These are phyloP conservation scores for Isoperla grammatica DNA, from an alignment of 2,888 invertebrate genomes.

Conservation along the genomic window DNA sequence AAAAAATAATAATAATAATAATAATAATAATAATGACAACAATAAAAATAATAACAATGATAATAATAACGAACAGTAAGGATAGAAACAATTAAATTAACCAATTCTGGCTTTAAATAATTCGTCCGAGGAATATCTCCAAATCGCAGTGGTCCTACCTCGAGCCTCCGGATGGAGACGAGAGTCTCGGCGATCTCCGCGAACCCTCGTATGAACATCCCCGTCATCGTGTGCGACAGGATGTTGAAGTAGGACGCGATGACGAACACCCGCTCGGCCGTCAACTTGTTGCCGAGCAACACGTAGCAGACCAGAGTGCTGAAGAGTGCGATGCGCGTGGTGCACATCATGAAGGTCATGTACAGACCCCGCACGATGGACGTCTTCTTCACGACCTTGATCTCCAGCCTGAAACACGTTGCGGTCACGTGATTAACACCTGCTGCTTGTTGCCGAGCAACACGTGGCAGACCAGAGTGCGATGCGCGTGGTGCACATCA, in stretches of 20 bases:
- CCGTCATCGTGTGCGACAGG: slow-evolving; percentile 51
- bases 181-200: slow-evolving; percentile 56
- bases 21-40: too few relatives aligned
- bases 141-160: too few relatives aligned
- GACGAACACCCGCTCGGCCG: slow-evolving; percentile 47
- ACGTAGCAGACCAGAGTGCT: slow-evolving; percentile 31
- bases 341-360: slow-evolving; percentile 45
- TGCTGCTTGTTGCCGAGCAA: slow-evolving; percentile 28
- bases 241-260: slow-evolving; percentile 52
- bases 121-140: too few relatives aligned
- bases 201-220: slow-evolving; percentile 57
- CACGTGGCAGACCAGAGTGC: slow-evolving; percentile 32
- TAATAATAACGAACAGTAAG: too few relatives aligned
- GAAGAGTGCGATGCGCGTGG: slow-evolving; percentile 38
- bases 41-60: too few relatives aligned
- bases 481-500: slow-evolving; percentile 43
- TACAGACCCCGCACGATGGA: slow-evolving; percentile 43
- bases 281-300: slow-evolving; percentile 31
- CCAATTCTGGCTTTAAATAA: too few relatives aligned
- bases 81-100: too few relatives aligned
- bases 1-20: too few relatives aligned
- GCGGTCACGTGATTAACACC: too few relatives aligned
- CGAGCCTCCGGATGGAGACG: slow-evolving; percentile 56
- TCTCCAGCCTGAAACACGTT: slow-evolving; percentile 42
- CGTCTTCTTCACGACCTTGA: slow-evolving; percentile 39